A percentile compares a stretch with the other conserved stretches of the same genome.
These are phyloP conservation scores for Andricus curvator DNA, from an alignment of 2,888 invertebrate species.

Conservation along the genomic window DNA sequence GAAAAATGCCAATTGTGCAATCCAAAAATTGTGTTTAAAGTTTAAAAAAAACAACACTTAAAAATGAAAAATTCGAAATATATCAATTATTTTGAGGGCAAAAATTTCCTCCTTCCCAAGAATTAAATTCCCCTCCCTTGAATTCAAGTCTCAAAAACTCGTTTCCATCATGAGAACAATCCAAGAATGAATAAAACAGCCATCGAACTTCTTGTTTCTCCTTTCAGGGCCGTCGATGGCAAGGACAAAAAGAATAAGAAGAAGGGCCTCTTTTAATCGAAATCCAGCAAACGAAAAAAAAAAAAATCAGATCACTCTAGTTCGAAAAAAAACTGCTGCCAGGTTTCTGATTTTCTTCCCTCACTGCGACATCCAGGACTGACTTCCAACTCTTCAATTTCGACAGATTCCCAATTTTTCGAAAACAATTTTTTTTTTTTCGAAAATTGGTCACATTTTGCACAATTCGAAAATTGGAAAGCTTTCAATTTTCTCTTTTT, in stretches of 20 bases:
- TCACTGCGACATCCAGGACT: conserved; percentile 16
- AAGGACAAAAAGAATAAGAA: conserved; percentile 94
- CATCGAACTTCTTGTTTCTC: conserved; percentile 57
- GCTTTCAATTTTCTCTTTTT: conserved; percentile 22
- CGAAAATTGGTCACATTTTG: conserved; percentile 9
- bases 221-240: conserved; percentile 89
- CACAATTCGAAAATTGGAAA: conserved; percentile 26
- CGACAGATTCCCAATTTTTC: conserved; percentile 1
- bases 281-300: conserved; percentile 50
- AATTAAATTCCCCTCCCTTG: neutral
- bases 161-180: conserved; percentile 28
- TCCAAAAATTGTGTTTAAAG: too few species aligned
- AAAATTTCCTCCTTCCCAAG: neutral
- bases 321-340: conserved; percentile 7
- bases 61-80: too few species aligned
- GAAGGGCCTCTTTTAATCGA: conserved; percentile 91
- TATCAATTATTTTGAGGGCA: too few species aligned
- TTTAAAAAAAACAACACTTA: too few species aligned
- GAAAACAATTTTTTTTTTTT: conserved; percentile 2
- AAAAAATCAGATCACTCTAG: conserved; percentile 48
- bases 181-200: conserved; percentile 41
- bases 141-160: neutral
- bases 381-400: conserved; percentile 23
- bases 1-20: too few species aligned
- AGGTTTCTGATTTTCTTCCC: conserved; percentile 29